Base-by-base conservation (phyloP, 2,888 invertebrate species). In the Cactoblastis cactorum region DNA sequence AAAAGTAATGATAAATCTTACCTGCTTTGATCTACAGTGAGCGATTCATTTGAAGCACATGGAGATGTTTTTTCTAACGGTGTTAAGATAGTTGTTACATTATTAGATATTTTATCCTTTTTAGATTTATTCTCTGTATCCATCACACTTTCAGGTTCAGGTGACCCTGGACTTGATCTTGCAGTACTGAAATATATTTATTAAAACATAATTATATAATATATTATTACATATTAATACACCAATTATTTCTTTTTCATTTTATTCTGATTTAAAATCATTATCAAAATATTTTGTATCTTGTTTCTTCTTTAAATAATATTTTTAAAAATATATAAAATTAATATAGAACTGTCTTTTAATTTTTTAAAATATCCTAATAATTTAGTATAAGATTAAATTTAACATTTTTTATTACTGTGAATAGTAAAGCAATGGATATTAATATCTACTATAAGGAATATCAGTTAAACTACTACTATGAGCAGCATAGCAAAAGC, bases 31-130 rank as follows among this genome's bases (percentile, higher is more conserved):
- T 95, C 95, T 62, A 95, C 95, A n/a, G 94, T 93, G 57, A 96
- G 82, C 9, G 96, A 96, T 79, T 96, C 96, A 65, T 94, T 95
- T 28, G 96, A 96, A 45, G 95, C 95, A 78, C 95, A 95, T 5
- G 94, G 94, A 3, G 95, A 94, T 18, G 90, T 76, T 62, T 91
- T 91, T 61, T 90, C 86, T 58, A 91, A 83, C 24, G 91, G 85
- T 33, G 83, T 72, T 28, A 83, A 71, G 54, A 70, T 81, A 45
- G 77, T 84, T 12, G 79, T 80, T 0, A 84, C 59, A 54, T 69
- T 83, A 54, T 80, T 87, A 34, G 74, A 69, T 61, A 76, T 73
- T 46, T 74, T 58, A 52, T 75, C 55, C 55, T 70, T 69, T 67
- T 85, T 87, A 6, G 57, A 56, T 69, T 80, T 85, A 57, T 77